Conservation (phyloP, 2,797 vertebrate genomes). For the Sparus aurata region DNA sequence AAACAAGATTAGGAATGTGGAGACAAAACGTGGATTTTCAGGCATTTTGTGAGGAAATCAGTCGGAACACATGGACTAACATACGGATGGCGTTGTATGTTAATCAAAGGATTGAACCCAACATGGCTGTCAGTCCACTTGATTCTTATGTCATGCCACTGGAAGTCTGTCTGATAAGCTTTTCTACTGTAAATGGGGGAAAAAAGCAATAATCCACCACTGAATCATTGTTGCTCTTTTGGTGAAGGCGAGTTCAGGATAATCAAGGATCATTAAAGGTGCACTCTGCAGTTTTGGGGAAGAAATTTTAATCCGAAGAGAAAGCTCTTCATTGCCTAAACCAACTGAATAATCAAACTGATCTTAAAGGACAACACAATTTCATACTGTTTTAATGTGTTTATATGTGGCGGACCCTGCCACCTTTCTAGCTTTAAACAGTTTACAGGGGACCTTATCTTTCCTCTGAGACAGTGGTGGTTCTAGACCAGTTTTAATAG, state of each 20-base stretch:
- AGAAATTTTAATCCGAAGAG: no score
- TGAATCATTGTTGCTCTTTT: conserved; percentile 7
- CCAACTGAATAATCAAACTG: no score
- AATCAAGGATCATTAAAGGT: neutral
- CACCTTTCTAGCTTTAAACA: no score
- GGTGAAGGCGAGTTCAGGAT: neutral
- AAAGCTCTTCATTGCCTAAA: no score
- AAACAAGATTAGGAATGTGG: conserved; percentile 39
- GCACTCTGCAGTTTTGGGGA: no score
- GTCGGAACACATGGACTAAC: conserved; percentile 34
- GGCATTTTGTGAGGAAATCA: conserved; percentile 31
- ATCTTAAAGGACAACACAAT: no score
- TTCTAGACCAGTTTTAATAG: no score
- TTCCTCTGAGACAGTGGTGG: no score
- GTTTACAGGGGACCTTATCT: no score
- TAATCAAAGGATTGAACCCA: conserved; percentile 22
- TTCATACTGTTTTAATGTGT: no score
- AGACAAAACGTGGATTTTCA: conserved; percentile 16
- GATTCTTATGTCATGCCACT: neutral
- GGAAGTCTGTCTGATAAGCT: neutral
- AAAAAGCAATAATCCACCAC: conserved; percentile 13
- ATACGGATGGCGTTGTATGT: conserved; percentile 42
- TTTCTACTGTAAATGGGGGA: neutral
- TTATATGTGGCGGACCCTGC: no score
- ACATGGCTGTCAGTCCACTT: conserved; percentile 2